Base-by-base conservation (phyloP, 2,797 vertebrate genomes). In the Trachurus trachurus region DNA sequence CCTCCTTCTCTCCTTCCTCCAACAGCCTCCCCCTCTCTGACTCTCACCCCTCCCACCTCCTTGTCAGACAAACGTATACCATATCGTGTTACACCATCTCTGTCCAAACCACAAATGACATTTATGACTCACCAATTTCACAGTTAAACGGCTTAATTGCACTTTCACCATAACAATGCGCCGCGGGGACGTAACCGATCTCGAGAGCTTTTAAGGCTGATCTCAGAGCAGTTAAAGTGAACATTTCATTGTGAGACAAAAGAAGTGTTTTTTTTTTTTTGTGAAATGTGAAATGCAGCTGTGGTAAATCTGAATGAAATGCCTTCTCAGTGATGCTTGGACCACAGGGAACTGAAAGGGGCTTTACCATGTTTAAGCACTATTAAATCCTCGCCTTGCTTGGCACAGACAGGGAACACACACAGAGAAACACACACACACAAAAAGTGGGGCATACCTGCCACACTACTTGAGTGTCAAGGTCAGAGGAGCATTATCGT, bases 91-190 rank as follows among this genome's bases (percentile, higher is more conserved):
- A 83, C 88, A 76, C 68, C 75, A 50, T 82, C 70, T 68, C 74
- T 5, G 2, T 71, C 82, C 79, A 87, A 86, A 88, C 80, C 84
- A 59, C 76, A 82, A 82, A 71, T 80, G 72, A 78, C 89, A 84
- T 84, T 87, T 85, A 90, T 86, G 82, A 88, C 87, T 86, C 81
- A 87, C 81, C 26, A 60, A 71, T 91, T 87, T 90, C 83, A 87
- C 84, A 74, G 75, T 72, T 67, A 57, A 74, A 71, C 2, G 12
- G 64, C 58, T 71, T 66, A 84, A 71, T 42, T 78, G 66, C 57
- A 57, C 66, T 80, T 77, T 84, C 44, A 8, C 82, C 67, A 73
- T 67, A 40, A 74, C 65, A 74, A 50, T 1, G 15, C 40, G 71
- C 85, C 63, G 60, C 40, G 0, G 62, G 79, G 67, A 70, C 63